Evolutionary conservation across 2,113 vertebrate species (phyloP).

Genomic region (Odocoileus hemionus): DNA sequence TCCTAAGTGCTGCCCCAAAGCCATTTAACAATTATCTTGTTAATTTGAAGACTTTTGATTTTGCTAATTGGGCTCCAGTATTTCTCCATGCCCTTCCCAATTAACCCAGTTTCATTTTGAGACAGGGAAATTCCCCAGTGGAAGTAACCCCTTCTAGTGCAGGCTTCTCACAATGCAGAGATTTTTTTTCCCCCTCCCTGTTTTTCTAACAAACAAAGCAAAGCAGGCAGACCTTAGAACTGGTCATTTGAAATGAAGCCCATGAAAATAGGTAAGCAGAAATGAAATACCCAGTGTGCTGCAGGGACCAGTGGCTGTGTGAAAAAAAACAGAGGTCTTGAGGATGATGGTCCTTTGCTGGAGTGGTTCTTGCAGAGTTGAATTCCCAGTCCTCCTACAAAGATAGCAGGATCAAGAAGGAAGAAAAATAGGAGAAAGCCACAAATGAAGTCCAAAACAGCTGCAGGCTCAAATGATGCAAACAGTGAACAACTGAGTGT

Average conservation of each 20-base stretch:
- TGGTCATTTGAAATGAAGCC: not conserved
- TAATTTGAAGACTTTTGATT: conserved; percentile 55
- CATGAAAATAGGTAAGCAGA: not conserved
- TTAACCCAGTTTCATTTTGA: conserved; percentile 69
- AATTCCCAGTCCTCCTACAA: not conserved
- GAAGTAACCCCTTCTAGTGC: not conserved
- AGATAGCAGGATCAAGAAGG: not conserved
- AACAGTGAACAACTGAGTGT: not conserved
- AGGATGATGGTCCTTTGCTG: not conserved
- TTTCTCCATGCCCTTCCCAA: conserved; percentile 56
- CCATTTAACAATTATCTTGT: conserved; percentile 55
- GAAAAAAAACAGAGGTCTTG: not conserved
- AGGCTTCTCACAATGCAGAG: not conserved
- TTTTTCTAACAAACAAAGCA: not conserved
- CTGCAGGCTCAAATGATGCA: not conserved
- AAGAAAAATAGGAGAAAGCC: not conserved
- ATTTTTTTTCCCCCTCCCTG: too few relatives aligned
- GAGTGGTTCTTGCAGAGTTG: not conserved
- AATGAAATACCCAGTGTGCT: not conserved
- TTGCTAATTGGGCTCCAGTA: conserved; percentile 58
- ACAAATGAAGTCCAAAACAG: not conserved
- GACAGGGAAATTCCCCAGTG: conserved; percentile 25
- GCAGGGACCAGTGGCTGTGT: not conserved
- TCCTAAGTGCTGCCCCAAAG: conserved; percentile 46
- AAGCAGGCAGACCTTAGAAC: not conserved